Evolutionary conservation across 2,113 vertebrate genomes (phyloP), one percentile per base, ranked within the genome.

Genomic region (Stegastes partitus): DNA sequence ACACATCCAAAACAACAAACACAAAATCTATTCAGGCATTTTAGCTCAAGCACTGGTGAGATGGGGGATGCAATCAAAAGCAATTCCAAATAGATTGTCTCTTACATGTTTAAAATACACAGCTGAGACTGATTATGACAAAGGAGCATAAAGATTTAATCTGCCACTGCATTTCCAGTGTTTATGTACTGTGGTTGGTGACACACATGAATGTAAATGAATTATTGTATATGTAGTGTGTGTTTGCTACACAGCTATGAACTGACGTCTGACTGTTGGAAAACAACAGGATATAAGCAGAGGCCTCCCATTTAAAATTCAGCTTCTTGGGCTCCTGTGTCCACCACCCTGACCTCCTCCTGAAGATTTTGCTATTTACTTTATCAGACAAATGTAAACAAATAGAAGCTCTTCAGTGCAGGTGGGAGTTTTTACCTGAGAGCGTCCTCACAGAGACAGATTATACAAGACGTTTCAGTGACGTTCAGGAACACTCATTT

Each of bases 381-480:
- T 7, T n/a, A 9, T n/a, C 6, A 2, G 47, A 49, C 9, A n/a
- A n/a, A 8, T 19, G 47, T 49, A 19, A 8, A 49, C 19, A n/a
- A 49, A 19, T 37, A 8, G 44, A 49, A 44, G 21, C 11, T 39
- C 11, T n/a, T 58, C 14, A 28, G 1, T 31, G 53, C 39, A 42
- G 39, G 12, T 25, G 23, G 53, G 19, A 3, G 15, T 31, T n/a
- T 50, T 51, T 45, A 44, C 25, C 21, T 9, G 25, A 34, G 6
- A 16, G 39, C 14, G 5, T 2, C 11, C 11, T 18, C 0, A 0
- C 22, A 61, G 34, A 44, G 8, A 28, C 18, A 63, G 25, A 68
- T 77, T 58, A 64, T 53, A 26, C 7, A 75, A 79, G 37, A 57
- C 9, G 3, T 8, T 25, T 39, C 11, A 44, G 37, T 47, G 49